Conservation (phyloP, 1,140 invertebrate species). For the Eumaeus atala region DNA sequence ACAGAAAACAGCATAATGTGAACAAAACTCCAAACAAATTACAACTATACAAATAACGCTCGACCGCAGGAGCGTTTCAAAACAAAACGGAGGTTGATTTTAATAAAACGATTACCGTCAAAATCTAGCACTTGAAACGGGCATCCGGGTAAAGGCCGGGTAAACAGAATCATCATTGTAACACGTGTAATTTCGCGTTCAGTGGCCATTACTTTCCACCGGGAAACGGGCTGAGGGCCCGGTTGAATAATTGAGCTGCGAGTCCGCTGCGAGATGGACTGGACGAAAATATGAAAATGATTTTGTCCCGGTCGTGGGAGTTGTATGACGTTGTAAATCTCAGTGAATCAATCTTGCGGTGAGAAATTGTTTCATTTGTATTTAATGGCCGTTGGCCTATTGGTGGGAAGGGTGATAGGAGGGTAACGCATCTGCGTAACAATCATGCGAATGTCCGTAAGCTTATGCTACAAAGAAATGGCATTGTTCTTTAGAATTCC, state of each 20-base stretch:
- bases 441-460: no score
- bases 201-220: conserved; percentile 54
- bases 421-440: no score
- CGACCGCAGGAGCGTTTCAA: conserved; percentile 5
- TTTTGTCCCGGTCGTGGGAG: conserved; percentile 44
- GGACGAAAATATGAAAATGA: conserved; percentile 65
- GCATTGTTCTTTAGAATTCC: no score
- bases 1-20: not conserved
- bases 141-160: conserved; percentile 39
- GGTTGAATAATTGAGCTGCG: conserved; percentile 68
- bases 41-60: conserved; percentile 9
- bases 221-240: conserved; percentile 34
- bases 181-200: conserved; percentile 60
- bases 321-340: conserved; percentile 9
- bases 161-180: conserved; percentile 61
- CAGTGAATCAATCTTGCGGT: conserved; percentile 22
- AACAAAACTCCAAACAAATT: conserved; percentile 8
- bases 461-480: no score
- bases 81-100: conserved; percentile 32
- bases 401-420: no score
- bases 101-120: conserved; percentile 52
- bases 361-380: conserved; percentile 33
- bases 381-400: no score
- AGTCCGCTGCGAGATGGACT: conserved; percentile 51
- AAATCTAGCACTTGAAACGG: conserved; percentile 60